phyloP scores from a whole-genome alignment of 2,113 vertebrate genomes.

The Poecile atricapillus region DNA sequence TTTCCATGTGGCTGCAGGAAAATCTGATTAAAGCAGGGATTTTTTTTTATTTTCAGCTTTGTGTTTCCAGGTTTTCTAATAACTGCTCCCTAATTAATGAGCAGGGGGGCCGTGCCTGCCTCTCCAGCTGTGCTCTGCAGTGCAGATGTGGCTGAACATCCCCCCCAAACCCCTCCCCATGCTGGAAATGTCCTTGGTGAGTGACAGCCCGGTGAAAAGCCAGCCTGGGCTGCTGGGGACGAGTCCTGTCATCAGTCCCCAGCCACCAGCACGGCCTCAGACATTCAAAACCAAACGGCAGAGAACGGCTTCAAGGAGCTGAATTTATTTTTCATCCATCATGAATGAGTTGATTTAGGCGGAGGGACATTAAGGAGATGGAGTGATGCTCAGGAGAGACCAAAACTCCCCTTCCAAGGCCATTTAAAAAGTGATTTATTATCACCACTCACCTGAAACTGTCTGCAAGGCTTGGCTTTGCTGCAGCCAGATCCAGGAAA shows the following conservation, averaged over 20 bases:
- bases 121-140: not conserved
- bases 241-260: constrained; percentile 28
- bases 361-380: not conserved
- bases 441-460: not conserved
- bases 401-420: not conserved
- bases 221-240: constrained; percentile 7
- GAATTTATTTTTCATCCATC: not conserved
- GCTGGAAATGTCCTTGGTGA: not conserved
- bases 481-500: not conserved
- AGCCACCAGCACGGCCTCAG: not conserved
- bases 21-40: not conserved
- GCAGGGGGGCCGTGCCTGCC: not conserved
- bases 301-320: not conserved
- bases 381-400: constrained; percentile 33
- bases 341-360: not conserved
- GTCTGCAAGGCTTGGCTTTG: not conserved
- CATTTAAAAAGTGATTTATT: constrained; percentile 45
- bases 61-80: not conserved
- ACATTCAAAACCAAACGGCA: not conserved
- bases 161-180: not conserved
- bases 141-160: constrained; percentile 1
- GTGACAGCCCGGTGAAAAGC: constrained; percentile 14
- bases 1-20: not conserved
- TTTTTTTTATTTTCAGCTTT: not conserved
- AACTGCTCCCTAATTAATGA: not conserved